Percentiles rank a stretch among this genome's conserved stretches.
phyloP scores from a whole-genome alignment of 2,888 invertebrate genomes.

The Mythimna ferrago region DNA sequence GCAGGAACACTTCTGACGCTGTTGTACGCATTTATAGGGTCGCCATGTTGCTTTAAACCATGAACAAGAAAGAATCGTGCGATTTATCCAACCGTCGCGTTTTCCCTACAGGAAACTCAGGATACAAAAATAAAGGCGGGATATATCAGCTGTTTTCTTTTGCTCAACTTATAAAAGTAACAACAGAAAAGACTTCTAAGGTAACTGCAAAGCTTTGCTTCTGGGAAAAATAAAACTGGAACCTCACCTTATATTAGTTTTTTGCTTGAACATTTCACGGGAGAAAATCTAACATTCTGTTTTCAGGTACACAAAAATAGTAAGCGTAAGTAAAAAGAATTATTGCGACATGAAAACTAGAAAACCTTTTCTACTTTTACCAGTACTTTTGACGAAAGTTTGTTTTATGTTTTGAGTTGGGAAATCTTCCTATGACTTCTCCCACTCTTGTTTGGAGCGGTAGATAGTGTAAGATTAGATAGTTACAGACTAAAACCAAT shows the following conservation, averaged over 20 bases:
- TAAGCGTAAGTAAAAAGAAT: background rate
- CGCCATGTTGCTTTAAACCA: background rate
- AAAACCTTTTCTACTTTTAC: no score
- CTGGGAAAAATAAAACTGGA: slow-evolving; percentile 40
- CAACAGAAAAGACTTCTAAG: slow-evolving; percentile 39
- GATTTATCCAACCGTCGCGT: slow-evolving; percentile 15
- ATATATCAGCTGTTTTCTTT: slow-evolving; percentile 50
- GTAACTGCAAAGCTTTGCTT: slow-evolving; percentile 55
- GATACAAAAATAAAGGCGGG: slow-evolving; percentile 50
- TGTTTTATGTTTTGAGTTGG: no score
- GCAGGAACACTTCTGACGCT: no score
- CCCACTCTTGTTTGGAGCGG: no score
- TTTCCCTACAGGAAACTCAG: slow-evolving; percentile 24
- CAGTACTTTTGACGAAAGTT: no score
- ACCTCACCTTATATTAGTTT: slow-evolving; percentile 18
- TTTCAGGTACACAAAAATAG: background rate
- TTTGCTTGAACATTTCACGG: background rate
- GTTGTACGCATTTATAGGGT: no score
- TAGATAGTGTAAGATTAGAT: no score
- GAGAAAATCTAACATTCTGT: slow-evolving; percentile 10
- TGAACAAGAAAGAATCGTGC: background rate
- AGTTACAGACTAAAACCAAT: no score
- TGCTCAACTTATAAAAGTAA: slow-evolving; percentile 52
- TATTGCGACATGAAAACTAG: background rate
- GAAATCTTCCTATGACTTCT: no score